Evolutionary conservation across 2,888 invertebrate species (phyloP), one percentile per base, ranked within the genome.

Genomic region (Oxyscelio sp.): DNA sequence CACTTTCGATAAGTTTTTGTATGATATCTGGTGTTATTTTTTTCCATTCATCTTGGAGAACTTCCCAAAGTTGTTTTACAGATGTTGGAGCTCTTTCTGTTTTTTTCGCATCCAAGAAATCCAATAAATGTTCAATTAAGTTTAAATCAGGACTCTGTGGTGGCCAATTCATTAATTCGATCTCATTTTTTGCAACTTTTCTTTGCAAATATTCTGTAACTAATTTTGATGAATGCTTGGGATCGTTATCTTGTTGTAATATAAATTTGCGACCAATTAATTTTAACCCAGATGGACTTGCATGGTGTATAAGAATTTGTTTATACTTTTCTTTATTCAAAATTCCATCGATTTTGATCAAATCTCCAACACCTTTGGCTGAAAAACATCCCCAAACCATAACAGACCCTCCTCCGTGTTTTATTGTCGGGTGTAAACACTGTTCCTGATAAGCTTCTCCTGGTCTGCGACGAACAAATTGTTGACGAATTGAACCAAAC

Each of bases 391-490:
- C n/a, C n/a, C n/a, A n/a, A n/a, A n/a, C n/a, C n/a, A n/a, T n/a
- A n/a, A n/a, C 27, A 27, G 6, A 27, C 6, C 43, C 59, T 34
- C 34, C 34, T 8, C 34, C 34, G 9, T 34, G 34, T 9, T 34
- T 34, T 34, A 34, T 9, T 34, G 59, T 61, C 8, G 59, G 59
- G 11, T 8, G 4, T 27, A 27, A 27, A 27, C 6, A 27, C 6
- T 6, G 3, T 27, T 4, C 27, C 4, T 27, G 3, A 27, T n/a
- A 24, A 34, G 15, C 48, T 34, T 58, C 48, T 13, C 31, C n/a
- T 11, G 48, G 15, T 21, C 58, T 50, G 34, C 50, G 65, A 13
- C 58, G 71, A 19, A 71, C 70, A 31, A 45, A 70, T 17, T 54
- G 24, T 6, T 45, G 45, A 17, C 70, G 56, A 45, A 45, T 21